Base-by-base conservation (phyloP, 1,140 invertebrate species). In the Drosophila tropicalis region DNA sequence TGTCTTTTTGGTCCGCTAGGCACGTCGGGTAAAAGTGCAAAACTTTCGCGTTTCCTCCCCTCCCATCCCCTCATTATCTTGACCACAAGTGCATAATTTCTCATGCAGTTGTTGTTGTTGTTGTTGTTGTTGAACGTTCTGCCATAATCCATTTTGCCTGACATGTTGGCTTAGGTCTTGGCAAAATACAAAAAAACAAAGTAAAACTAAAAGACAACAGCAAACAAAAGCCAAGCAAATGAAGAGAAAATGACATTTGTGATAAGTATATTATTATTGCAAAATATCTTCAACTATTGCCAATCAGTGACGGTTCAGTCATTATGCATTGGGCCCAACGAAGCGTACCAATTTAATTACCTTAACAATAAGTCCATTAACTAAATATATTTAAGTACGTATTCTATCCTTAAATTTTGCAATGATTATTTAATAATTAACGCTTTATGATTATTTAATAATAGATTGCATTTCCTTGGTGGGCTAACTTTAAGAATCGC, bases 81-180 rank as follows among this genome's bases (percentile, higher is more conserved):
- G 17, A 51, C 44, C 44, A 51, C 44, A 51, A 51, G 44, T 51
- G 44, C 44, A 51, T 22, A 51, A 51, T 51, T 51, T 51, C 44
- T 51, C 44, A 51, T 22, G 44, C 44, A 6, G 3, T 5, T 19
- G 15, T 15, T 15, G 2, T 2, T 17, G n/a, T n/a, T 41, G 2
- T 3, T 34, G 32, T n/a, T 4, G n/a, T n/a, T 47, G 44, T 10
- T 51, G 6, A 22, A 19, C 7, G 44, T 51, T 51, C 44, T 51
- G 44, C 44, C 44, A 51, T 51, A 51, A 51, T 51, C 44, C 44
- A 51, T 51, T 22, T 51, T 15, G 4, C 44, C 5, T 47, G 44
- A 47, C 44, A 47, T 47, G 17, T 51, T 51, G 44, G 44, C 19
- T 47, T 47, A 19, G 44, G 17, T 47, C 17, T 9, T 47, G 1